A percentile compares a stretch with the other conserved stretches of the same genome.
These are phyloP conservation scores for Ecdyonurus torrentis DNA, from an alignment of 2,888 invertebrate genomes.

Conservation along the genomic window DNA sequence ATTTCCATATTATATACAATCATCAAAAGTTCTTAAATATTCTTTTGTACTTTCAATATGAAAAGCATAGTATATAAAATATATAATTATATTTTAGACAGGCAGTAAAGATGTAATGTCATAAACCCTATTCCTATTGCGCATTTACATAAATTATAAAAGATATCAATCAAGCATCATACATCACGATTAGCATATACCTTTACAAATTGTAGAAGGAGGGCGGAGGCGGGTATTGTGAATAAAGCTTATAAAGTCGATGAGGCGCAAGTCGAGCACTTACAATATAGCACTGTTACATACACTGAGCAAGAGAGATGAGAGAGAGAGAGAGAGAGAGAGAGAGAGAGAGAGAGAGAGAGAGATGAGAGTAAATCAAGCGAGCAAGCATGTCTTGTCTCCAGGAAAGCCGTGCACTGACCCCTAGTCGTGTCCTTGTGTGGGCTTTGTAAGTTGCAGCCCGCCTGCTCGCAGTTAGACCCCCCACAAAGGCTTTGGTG, in stretches of 20 bases:
- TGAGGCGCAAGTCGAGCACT: neutral
- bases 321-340: neutral
- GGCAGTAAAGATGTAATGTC: too few species aligned
- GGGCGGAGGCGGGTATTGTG: neutral
- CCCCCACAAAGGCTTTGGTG: neutral
- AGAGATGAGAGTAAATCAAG: neutral
- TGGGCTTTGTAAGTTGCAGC: neutral
- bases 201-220: neutral
- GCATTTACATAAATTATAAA: neutral
- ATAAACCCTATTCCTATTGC: too few species aligned
- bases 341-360: neutral
- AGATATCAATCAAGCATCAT: neutral
- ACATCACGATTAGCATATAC: neutral
- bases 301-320: neutral
- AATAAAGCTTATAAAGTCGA: neutral
- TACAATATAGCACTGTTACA: neutral
- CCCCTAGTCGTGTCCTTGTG: conserved; percentile 3
- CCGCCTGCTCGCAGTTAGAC: neutral
- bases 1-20: too few species aligned
- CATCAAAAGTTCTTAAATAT: too few species aligned
- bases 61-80: too few species aligned
- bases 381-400: neutral
- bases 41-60: too few species aligned
- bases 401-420: neutral
- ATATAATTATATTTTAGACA: too few species aligned